Conservation (phyloP, 2,888 invertebrate genomes). For the Spialia ferax region DNA sequence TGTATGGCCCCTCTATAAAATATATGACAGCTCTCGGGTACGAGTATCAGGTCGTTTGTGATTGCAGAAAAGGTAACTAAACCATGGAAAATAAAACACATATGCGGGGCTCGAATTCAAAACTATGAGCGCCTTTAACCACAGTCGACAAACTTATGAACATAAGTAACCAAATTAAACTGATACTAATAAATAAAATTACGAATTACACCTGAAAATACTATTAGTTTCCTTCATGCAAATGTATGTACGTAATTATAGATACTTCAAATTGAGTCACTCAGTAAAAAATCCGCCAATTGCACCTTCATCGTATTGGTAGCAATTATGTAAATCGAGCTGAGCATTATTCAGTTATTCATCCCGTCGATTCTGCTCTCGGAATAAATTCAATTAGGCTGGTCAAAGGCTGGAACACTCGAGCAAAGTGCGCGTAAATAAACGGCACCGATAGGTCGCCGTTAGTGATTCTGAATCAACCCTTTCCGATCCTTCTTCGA, state of each 20-base stretch:
- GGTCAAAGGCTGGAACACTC: constrained; percentile 11
- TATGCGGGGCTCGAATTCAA: too few species aligned
- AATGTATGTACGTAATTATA: neutral
- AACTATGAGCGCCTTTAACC: too few species aligned
- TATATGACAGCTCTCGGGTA: too few species aligned
- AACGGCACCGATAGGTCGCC: constrained; percentile 1
- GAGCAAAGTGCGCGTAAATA: constrained; percentile 7
- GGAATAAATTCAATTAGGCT: constrained; percentile 28
- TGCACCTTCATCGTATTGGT: neutral
- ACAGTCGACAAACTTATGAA: too few species aligned
- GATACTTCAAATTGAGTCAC: neutral
- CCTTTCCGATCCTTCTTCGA: neutral
- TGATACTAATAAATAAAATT: too few species aligned
- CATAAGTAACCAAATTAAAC: too few species aligned
- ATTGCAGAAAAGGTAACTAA: too few species aligned
- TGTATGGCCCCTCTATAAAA: too few species aligned
- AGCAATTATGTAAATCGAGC: neutral
- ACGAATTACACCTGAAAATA: too few species aligned
- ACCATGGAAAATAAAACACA: too few species aligned
- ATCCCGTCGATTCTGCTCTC: constrained; percentile 10
- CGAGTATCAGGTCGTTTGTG: too few species aligned
- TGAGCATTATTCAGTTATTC: constrained; percentile 5
- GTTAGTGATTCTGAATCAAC: constrained; percentile 1
- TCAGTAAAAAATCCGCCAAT: neutral
- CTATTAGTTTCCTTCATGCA: too few species aligned